Evolutionary conservation across 1,140 invertebrate genomes (phyloP).

Genomic region (Heliconius nattereri): DNA sequence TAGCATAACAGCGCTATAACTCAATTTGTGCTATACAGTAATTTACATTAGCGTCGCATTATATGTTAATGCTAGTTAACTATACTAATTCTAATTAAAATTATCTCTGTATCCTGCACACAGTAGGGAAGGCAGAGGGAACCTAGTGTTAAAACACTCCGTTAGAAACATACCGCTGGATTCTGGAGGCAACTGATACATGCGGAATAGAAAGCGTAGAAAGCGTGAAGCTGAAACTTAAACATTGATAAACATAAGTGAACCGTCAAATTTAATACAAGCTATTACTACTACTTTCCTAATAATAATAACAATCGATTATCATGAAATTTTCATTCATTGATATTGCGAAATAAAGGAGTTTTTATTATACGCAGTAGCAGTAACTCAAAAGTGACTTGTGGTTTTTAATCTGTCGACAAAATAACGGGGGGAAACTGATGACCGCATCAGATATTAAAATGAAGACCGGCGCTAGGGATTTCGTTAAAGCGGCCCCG

Average conservation of each 20-base stretch:
- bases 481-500: background rate
- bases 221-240: no score
- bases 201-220: no score
- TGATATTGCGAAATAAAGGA: conserved; percentile 55
- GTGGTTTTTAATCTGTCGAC: conserved; percentile 27
- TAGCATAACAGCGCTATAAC: conserved; percentile 16
- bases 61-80: background rate
- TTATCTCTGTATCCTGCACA: no score
- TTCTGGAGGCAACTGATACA: no score
- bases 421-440: conserved; percentile 19
- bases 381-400: conserved; percentile 24
- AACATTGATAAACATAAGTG: conserved; percentile 29
- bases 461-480: conserved; percentile 16
- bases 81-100: no score
- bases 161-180: no score
- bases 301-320: conserved; percentile 38
- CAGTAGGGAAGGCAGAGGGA: no score
- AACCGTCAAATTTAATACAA: conserved; percentile 42
- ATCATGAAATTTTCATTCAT: conserved; percentile 44
- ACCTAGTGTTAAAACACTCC: no score
- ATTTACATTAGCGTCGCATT: conserved; percentile 17
- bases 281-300: conserved; percentile 6
- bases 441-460: conserved; percentile 30
- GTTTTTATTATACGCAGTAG: no score
- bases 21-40: conserved; percentile 24